These are phyloP conservation scores for Telmatherina bonti DNA, from an alignment of 2,797 vertebrate genomes.

Conservation along the genomic window DNA sequence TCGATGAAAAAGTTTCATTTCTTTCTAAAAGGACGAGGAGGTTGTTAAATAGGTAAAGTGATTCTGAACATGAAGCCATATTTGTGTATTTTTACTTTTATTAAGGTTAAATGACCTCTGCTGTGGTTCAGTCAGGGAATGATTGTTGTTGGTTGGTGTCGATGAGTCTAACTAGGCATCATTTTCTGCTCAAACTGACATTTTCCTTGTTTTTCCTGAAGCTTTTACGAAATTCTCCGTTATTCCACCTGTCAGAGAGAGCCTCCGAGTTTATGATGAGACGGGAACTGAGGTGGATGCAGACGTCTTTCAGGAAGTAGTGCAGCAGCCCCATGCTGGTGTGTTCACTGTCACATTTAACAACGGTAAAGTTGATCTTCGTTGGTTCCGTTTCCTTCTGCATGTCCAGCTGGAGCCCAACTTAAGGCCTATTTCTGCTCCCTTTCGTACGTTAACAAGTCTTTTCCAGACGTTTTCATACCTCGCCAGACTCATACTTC, in stretches of 20 bases:
- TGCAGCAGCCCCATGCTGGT: conserved; percentile 11
- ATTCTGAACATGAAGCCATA: neutral
- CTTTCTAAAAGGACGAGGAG: no score
- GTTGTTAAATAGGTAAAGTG: no score
- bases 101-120: neutral
- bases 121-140: neutral
- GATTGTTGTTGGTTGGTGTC: no score
- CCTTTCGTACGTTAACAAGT: no score
- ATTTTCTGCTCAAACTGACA: no score
- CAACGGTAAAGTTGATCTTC: neutral
- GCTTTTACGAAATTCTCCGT: conserved; percentile 21
- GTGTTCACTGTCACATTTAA: conserved; percentile 19
- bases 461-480: no score
- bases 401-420: neutral
- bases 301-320: conserved; percentile 12
- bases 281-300: conserved; percentile 33
- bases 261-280: conserved; percentile 4
- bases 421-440: no score
- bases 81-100: no score
- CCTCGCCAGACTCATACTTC: no score
- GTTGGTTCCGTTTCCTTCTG: neutral
- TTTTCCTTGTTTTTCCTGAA: neutral
- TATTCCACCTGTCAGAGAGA: neutral
- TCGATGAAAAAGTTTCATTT: no score
- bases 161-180: no score